Evolutionary conservation across 2,797 vertebrate species (phyloP).

Genomic region (Lepus townsendii): DNA sequence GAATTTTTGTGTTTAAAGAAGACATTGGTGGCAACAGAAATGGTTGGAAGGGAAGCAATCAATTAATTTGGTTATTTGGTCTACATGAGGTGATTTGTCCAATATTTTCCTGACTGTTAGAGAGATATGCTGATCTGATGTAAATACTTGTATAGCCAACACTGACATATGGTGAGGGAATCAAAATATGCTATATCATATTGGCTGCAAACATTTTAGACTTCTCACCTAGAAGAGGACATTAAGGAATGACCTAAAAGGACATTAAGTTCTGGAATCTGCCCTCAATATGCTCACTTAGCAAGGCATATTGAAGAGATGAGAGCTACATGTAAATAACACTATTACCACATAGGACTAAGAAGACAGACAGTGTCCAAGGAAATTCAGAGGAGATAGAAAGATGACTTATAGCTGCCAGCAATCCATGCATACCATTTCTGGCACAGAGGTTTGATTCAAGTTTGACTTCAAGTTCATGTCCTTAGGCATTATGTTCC

Average conservation of each 20-base stretch:
- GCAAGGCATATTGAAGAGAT: neutral
- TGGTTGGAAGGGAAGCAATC: neutral
- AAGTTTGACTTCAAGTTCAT: neutral
- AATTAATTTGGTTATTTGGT: conserved; percentile 29
- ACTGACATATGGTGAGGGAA: neutral
- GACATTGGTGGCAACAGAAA: neutral
- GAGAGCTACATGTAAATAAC: neutral
- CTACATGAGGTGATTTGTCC: neutral
- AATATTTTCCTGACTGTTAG: neutral
- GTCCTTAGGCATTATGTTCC: neutral
- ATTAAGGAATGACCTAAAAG: neutral
- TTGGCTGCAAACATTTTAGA: neutral
- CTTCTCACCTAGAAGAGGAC: neutral
- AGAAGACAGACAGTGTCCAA: neutral
- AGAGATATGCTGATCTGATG: neutral
- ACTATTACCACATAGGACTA: neutral
- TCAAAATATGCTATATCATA: neutral
- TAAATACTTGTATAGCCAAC: neutral
- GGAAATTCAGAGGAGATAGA: neutral
- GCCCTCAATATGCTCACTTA: neutral
- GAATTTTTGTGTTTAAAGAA: conserved; percentile 12
- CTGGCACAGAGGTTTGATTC: neutral
- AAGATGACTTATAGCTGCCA: neutral
- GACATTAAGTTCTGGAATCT: neutral
- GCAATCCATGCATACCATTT: neutral